phyloP scores from a whole-genome alignment of 2,113 vertebrate genomes.

The Alouatta palliata region DNA sequence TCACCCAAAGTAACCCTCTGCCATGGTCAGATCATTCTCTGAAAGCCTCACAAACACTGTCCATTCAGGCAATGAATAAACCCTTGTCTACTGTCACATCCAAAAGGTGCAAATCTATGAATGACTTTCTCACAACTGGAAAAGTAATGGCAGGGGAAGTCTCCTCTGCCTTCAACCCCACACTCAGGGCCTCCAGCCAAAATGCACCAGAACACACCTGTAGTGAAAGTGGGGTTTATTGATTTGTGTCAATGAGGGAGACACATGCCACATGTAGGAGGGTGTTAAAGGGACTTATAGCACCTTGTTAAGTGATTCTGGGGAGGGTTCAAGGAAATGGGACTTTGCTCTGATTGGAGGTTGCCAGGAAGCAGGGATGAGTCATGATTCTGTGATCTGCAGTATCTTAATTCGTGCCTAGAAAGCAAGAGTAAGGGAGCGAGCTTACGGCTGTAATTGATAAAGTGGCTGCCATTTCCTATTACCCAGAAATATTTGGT shows the following conservation, averaged over 20 bases:
- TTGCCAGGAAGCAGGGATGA: not conserved
- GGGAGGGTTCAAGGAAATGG: not conserved
- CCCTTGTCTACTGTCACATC: not conserved
- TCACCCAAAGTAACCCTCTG: not conserved
- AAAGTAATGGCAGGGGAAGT: not conserved
- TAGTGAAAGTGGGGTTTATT: not conserved
- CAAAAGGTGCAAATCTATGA: not conserved
- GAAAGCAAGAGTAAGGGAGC: not conserved
- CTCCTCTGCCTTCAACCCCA: not conserved
- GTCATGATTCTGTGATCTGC: not conserved
- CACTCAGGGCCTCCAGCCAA: rapidly evolving
- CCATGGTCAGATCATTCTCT: not conserved
- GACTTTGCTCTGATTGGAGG: not conserved
- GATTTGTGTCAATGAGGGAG: not conserved
- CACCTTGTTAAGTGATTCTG: not conserved
- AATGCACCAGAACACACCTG: not conserved
- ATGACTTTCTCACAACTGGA: not conserved
- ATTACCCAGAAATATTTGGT: not conserved
- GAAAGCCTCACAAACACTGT: not conserved
- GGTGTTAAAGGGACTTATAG: no score
- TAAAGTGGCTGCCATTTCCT: not conserved
- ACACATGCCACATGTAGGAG: not conserved
- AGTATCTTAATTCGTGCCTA: not conserved
- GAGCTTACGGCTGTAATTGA: not conserved
- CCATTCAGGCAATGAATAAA: not conserved